Conservation (phyloP, 2,113 vertebrate genomes). For the Microcebus griseorufus region DNA sequence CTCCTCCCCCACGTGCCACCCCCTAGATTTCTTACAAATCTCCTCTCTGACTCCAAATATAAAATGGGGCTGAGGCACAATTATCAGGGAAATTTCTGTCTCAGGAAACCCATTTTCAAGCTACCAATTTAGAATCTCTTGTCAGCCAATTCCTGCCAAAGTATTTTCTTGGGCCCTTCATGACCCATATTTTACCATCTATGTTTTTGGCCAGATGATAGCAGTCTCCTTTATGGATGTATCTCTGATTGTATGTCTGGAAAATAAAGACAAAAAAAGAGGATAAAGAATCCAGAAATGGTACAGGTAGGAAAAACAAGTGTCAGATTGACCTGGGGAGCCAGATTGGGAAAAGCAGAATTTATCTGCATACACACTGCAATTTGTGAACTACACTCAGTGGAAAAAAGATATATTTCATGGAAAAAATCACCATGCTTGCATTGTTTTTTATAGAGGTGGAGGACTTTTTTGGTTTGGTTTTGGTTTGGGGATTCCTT, state of each 20-base stretch:
- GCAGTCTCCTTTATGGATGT: not conserved
- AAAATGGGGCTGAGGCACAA: not conserved
- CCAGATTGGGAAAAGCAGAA: not conserved
- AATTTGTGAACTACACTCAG: fast-evolving
- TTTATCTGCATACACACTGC: not conserved
- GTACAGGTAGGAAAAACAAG: not conserved
- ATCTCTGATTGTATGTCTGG: not conserved
- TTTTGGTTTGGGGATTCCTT: not conserved
- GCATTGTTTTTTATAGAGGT: not conserved
- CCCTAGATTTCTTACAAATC: not conserved
- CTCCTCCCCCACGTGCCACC: not conserved
- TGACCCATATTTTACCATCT: not conserved
- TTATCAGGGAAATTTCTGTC: not conserved
- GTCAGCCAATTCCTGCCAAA: not conserved
- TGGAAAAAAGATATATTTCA: not conserved
- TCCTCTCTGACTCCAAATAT: not conserved
- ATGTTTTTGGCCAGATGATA: not conserved
- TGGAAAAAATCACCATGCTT: not conserved
- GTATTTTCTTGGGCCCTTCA: not conserved
- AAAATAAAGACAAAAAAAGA: not conserved
- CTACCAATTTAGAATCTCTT: conserved; percentile 4
- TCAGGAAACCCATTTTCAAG: not conserved
- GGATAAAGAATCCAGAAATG: not conserved
- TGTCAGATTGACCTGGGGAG: not conserved
- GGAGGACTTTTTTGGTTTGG: not conserved